A percentile compares a stretch with the other conserved stretches of the same genome.
phyloP scores from a whole-genome alignment of 2,113 vertebrate species.

The Lycaon pictus region DNA sequence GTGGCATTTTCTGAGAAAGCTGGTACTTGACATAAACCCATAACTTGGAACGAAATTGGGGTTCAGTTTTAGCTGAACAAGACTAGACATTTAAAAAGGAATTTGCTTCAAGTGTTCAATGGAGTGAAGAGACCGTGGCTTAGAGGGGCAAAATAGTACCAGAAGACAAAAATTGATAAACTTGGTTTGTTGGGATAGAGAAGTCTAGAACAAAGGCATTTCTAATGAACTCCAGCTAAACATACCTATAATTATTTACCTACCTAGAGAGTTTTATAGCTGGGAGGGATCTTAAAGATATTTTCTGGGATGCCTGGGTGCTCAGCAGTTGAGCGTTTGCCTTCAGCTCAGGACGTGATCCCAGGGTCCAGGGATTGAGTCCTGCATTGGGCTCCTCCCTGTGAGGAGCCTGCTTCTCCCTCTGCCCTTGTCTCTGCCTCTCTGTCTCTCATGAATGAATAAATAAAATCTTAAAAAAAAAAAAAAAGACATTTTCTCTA shows the following conservation, averaged over 20 bases:
- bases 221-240: conserved; percentile 12
- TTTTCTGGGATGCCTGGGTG: neutral
- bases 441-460: too few species aligned
- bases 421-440: too few species aligned
- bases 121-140: neutral
- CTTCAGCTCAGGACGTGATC: too few species aligned
- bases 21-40: neutral
- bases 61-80: neutral
- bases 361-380: too few species aligned
- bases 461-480: too few species aligned
- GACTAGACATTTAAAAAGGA: neutral
- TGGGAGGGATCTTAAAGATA: conserved; percentile 12
- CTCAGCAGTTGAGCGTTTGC: too few species aligned
- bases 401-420: too few species aligned
- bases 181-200: neutral
- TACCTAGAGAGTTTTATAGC: neutral
- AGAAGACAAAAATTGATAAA: neutral
- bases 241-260: neutral
- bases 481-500: neutral
- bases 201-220: conserved; percentile 33
- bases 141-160: neutral
- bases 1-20: neutral
- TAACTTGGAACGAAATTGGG: neutral
- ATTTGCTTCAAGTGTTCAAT: neutral
- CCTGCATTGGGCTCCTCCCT: too few species aligned